phyloP scores from a whole-genome alignment of 2,797 vertebrate genomes.

The Pterois miles region DNA sequence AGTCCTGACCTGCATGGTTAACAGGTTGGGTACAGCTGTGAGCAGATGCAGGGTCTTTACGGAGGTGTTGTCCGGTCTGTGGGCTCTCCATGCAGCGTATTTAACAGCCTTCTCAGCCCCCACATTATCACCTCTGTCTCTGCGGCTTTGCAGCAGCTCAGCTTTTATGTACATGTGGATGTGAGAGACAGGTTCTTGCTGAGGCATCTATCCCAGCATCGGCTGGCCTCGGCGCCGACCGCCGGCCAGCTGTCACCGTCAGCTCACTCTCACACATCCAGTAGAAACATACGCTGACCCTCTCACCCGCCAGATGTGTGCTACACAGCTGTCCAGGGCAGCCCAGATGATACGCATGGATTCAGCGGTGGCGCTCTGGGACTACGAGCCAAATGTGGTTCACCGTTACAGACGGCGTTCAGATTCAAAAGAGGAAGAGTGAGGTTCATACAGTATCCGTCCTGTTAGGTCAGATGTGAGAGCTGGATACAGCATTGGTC shows the following conservation, averaged over 20 bases:
- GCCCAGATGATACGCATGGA: constrained; percentile 31
- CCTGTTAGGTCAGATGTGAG: background rate
- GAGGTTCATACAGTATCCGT: background rate
- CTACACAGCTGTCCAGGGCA: constrained; percentile 32
- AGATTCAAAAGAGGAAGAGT: background rate
- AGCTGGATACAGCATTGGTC: background rate
- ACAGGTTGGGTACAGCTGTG: too few relatives aligned
- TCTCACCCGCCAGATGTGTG: constrained; percentile 41
- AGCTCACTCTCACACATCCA: constrained; percentile 1
- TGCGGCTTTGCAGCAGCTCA: constrained; percentile 6
- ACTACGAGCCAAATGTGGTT: constrained; percentile 8
- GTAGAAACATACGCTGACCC: constrained; percentile 28
- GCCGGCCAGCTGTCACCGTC: constrained; percentile 56
- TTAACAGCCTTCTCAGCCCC: constrained; percentile 21
- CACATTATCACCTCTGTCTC: constrained; percentile 48
- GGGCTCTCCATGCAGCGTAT: constrained; percentile 7
- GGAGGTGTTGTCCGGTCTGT: background rate
- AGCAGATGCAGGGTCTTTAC: background rate
- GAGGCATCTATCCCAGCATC: constrained; percentile 39
- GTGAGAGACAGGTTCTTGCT: constrained; percentile 10
- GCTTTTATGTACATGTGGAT: background rate
- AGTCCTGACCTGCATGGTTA: too few relatives aligned
- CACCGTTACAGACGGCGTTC: background rate
- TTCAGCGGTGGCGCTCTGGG: constrained; percentile 15
- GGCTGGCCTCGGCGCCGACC: constrained; percentile 27